Evolutionary conservation across 2,113 vertebrate species (phyloP).

Genomic region (Orthochromis malagaraziensis): DNA sequence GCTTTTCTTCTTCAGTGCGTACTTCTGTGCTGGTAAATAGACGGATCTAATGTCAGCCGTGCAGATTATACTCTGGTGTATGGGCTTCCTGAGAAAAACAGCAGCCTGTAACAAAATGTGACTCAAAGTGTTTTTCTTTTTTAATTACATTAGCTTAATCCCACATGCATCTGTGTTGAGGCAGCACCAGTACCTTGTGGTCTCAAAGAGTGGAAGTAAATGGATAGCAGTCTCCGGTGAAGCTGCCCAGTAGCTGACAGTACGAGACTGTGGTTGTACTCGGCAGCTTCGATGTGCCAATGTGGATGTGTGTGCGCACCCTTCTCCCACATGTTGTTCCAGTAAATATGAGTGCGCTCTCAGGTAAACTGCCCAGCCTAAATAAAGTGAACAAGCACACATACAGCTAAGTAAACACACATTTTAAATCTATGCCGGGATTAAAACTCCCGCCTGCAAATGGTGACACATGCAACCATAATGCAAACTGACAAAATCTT

Average conservation of each 20-base stretch:
- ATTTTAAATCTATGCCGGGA: neutral
- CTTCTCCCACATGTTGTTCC: neutral
- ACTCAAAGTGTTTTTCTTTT: neutral
- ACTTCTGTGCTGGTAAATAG: neutral
- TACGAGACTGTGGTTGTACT: neutral
- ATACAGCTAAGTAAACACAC: neutral
- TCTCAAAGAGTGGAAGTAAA: neutral
- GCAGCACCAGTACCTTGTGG: neutral
- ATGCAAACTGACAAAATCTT: neutral
- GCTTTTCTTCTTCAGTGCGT: neutral
- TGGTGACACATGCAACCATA: neutral
- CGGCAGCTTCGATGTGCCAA: neutral
- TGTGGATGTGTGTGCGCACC: neutral
- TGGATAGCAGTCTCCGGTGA: neutral
- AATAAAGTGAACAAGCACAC: neutral
- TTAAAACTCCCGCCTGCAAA: neutral
- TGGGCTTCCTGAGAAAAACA: neutral
- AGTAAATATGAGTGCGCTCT: neutral
- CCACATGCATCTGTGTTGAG: neutral
- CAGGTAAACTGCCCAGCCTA: neutral
- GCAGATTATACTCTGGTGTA: neutral
- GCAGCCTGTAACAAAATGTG: neutral
- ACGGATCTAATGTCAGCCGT: neutral
- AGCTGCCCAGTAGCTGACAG: neutral
- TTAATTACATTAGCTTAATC: neutral